A percentile compares a stretch with the other conserved stretches of the same genome.
Conservation (phyloP, 1,140 invertebrate species). For the Papilio aristodemus region DNA sequence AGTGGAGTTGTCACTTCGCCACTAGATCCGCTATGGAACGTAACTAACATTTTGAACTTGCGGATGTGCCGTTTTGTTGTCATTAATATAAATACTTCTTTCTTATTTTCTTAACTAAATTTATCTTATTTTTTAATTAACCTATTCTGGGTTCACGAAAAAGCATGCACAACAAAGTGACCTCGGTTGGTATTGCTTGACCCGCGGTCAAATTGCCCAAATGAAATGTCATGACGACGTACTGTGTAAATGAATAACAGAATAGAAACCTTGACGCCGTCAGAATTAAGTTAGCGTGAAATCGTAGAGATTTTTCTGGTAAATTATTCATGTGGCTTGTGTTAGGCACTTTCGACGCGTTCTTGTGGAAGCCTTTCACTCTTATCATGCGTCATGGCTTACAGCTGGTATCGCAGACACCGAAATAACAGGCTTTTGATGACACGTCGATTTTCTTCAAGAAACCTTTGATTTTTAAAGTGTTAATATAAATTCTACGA, state of each 20-base stretch:
- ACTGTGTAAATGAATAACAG: constrained; percentile 68
- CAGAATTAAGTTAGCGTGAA: constrained; percentile 75
- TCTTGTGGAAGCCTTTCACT: constrained; percentile 77
- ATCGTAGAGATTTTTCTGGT: constrained; percentile 79
- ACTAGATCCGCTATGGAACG: constrained; percentile 57
- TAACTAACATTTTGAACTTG: constrained; percentile 33
- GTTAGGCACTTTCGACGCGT: constrained; percentile 72
- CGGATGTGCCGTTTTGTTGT: neutral
- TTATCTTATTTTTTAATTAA: neutral
- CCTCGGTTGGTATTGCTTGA: constrained; percentile 9
- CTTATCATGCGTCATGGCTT: constrained; percentile 58
- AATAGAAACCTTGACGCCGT: constrained; percentile 76
- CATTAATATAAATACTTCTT: neutral
- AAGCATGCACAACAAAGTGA: neutral
- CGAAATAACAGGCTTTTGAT: constrained; percentile 14
- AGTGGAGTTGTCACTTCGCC: neutral
- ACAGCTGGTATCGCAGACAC: constrained; percentile 23
- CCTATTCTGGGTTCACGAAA: neutral
- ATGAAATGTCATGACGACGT: constrained; percentile 45
- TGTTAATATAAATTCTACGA: neutral
- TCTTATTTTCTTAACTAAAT: neutral
- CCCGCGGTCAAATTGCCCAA: neutral
- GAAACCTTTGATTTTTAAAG: neutral
- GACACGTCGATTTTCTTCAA: constrained; percentile 8
- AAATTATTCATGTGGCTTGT: constrained; percentile 78